Evolutionary conservation across 2,797 vertebrate species (phyloP).

Genomic region (Darevskia nairensis): DNA sequence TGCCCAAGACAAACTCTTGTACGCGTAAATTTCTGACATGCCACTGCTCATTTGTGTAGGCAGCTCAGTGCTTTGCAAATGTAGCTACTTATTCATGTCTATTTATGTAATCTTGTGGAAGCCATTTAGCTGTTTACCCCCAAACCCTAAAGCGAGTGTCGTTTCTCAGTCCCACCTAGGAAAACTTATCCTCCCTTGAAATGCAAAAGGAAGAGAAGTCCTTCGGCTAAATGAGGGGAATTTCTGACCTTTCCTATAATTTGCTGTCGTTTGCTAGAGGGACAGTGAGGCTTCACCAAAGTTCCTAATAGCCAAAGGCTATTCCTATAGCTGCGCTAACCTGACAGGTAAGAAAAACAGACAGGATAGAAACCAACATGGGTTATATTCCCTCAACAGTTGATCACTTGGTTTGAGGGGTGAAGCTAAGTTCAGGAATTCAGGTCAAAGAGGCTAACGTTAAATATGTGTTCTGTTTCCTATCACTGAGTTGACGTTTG

Average conservation of each 20-base stretch:
- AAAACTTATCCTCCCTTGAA: constrained; percentile 26
- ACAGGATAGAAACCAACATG: constrained; percentile 19
- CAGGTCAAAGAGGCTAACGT: background rate
- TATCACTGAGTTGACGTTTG: background rate
- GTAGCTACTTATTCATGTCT: constrained; percentile 14
- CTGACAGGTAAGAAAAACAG: constrained; percentile 18
- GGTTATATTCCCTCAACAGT: constrained; percentile 14
- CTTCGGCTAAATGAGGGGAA: background rate
- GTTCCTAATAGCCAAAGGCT: constrained; percentile 6
- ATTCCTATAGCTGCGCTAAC: constrained; percentile 40
- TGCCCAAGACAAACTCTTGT: constrained; percentile 25
- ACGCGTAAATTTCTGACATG: background rate
- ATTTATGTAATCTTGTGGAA: constrained; percentile 10
- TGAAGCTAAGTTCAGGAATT: constrained; percentile 39
- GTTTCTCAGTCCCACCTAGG: background rate
- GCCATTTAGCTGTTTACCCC: background rate
- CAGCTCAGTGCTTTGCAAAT: background rate
- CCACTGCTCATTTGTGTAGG: background rate
- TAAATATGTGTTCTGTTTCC: background rate
- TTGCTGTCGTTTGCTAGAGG: constrained; percentile 15
- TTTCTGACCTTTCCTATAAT: constrained; percentile 4
- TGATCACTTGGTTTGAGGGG: background rate
- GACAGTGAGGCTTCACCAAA: background rate
- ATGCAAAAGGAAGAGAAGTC: constrained; percentile 9
- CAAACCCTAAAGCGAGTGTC: background rate